Evolutionary conservation across 2,797 vertebrate species (phyloP), one percentile per base, ranked within the genome.

Genomic region (Sus cebifrons): DNA sequence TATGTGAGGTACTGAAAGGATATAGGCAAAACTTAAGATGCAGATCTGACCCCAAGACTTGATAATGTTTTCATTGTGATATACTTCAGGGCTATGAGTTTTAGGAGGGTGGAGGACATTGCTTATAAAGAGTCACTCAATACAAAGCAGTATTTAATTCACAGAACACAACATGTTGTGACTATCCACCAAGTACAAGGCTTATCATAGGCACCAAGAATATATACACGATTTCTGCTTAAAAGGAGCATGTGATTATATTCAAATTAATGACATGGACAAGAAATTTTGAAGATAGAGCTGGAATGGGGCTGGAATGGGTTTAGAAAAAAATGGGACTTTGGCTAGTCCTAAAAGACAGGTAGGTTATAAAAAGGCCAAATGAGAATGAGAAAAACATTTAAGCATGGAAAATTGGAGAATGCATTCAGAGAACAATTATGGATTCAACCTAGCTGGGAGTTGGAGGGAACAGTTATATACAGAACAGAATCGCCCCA

Each of bases 21-120:
- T 23, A 92, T 3, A 95, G 52, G 44, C 32, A 68, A 95, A 90
- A 87, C 21, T 67, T 23, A 75, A 64, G 62, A 70, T 54, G 68
- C 44, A 86, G n/a, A 44, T 23, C 27, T 15, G 78, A 23, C 58
- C 78, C 62, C 25, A 68, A n/a, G 54, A 85, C 62, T 1, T 54
- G 58, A 90, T 58, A 44, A n/a, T 3, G 29, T 32, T 87, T 70
- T 58, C 52, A 90, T 36, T 23, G 60, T 13, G 32, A 77, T 40
- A 71, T 73, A 64, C 36, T 65, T 58, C 25, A 89, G 56, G 23
- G 71, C 52, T 85, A n/a, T n/a, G 5, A 73, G 27, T 40, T 58
- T 89, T 10, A 23, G 54, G 58, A 85, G 2, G 23, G 4, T 25
- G 7, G 40, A 58, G 65, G 52, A 6, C 60, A 49, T 62, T 36